phyloP scores from a whole-genome alignment of 1,140 invertebrate species.

The Andricus grossulariae region DNA sequence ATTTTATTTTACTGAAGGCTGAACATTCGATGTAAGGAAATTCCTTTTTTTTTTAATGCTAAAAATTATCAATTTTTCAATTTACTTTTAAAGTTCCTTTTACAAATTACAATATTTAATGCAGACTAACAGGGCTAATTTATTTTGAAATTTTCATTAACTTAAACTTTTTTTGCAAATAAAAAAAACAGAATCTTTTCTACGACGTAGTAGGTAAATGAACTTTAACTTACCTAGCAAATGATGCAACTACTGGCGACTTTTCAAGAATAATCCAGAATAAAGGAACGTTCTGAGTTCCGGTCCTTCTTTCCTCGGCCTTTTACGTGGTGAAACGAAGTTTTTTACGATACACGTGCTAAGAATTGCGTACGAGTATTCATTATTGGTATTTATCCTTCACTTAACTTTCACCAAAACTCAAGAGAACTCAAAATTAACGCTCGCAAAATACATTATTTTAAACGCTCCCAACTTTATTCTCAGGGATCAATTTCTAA shows the following conservation, averaged over 20 bases:
- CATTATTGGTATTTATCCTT: not conserved
- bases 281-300: not conserved
- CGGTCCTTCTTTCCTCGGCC: not conserved
- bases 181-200: not conserved
- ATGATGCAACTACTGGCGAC: conserved; percentile 8
- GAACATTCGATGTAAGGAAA: no score
- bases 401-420: not conserved
- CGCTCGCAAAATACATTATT: no score
- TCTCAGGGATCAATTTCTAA: no score
- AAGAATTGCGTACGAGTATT: not conserved
- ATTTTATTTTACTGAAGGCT: no score
- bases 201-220: conserved; percentile 28
- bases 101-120: no score
- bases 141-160: no score
- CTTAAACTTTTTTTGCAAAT: no score
- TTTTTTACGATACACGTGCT: not conserved
- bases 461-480: no score
- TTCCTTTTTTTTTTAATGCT: no score
- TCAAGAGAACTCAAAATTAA: not conserved
- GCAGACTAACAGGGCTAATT: no score
- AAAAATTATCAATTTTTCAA: no score
- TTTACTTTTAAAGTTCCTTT: no score
- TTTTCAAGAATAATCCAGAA: not conserved
- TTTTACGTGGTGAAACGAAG: not conserved
- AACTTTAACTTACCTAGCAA: conserved; percentile 8